Evolutionary conservation across 2,888 invertebrate genomes (phyloP).

Genomic region (Conomelus anceps): DNA sequence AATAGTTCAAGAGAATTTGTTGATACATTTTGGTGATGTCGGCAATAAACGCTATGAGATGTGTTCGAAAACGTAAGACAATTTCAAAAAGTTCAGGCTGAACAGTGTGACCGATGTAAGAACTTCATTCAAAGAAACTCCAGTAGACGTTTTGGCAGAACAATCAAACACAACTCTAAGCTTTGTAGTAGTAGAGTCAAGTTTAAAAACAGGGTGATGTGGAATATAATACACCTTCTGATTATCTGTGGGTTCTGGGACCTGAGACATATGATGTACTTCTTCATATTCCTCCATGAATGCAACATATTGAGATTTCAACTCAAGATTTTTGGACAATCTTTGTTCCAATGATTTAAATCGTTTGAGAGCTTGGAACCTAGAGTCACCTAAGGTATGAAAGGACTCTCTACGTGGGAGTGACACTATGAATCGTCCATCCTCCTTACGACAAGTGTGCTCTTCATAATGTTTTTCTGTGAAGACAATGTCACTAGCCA

Average conservation of each 20-base stretch:
- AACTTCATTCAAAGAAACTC: no score
- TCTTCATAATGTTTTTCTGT: neutral
- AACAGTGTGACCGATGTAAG: no score
- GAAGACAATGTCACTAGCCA: neutral
- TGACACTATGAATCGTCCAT: neutral
- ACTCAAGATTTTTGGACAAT: neutral
- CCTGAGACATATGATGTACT: constrained; percentile 31
- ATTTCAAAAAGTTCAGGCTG: no score
- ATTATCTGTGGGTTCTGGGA: neutral
- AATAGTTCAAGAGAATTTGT: constrained; percentile 28
- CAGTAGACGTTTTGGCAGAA: constrained; percentile 30
- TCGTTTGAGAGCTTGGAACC: constrained; percentile 14
- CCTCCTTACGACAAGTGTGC: neutral
- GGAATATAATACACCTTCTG: constrained; percentile 33
- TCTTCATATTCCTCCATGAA: constrained; percentile 30
- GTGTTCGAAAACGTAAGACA: no score
- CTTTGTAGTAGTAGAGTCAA: constrained; percentile 33
- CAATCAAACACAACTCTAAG: constrained; percentile 38
- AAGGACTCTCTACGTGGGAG: constrained; percentile 17
- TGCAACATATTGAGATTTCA: constrained; percentile 20
- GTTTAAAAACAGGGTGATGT: constrained; percentile 36
- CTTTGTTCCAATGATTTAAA: constrained; percentile 17
- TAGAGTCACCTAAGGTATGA: constrained; percentile 19
- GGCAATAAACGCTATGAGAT: constrained; percentile 17
- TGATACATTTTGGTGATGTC: constrained; percentile 36